A percentile compares a stretch with the other conserved stretches of the same genome.
Evolutionary conservation across 2,888 invertebrate species (phyloP).

Genomic region (Autographa gamma): DNA sequence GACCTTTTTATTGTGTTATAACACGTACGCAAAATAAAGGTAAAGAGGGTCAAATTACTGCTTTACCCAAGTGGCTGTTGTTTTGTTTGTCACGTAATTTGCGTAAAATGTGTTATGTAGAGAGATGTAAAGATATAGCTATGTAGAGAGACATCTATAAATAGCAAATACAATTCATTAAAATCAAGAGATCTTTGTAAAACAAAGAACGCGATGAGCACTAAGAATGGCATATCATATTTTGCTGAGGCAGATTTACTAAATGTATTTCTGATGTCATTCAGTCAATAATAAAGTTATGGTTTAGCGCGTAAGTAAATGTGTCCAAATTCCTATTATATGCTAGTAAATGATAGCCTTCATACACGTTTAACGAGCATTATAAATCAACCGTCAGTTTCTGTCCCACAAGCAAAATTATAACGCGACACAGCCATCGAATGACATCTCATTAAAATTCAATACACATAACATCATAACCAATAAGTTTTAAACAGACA

Average conservation of each 20-base stretch:
- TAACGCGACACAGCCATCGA: conserved; percentile 29
- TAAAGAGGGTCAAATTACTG: too few species aligned
- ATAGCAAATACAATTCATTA: too few species aligned
- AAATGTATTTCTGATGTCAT: background rate
- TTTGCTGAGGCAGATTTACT: too few species aligned
- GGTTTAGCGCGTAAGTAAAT: background rate
- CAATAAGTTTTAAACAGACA: conserved; percentile 15
- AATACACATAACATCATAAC: conserved; percentile 23
- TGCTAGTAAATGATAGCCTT: background rate
- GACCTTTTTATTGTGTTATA: background rate
- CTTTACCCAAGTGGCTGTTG: too few species aligned
- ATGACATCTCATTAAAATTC: conserved; percentile 40
- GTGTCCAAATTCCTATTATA: background rate
- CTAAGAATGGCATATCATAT: too few species aligned
- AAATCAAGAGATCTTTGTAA: too few species aligned
- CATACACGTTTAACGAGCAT: background rate
- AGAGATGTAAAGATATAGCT: too few species aligned
- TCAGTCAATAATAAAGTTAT: background rate
- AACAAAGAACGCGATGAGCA: too few species aligned
- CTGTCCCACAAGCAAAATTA: background rate
- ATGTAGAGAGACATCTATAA: too few species aligned
- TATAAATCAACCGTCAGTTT: background rate
- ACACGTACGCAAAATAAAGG: background rate
- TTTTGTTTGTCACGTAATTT: too few species aligned
- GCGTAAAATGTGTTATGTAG: too few species aligned